Evolutionary conservation across 2,113 vertebrate genomes (phyloP).

Genomic region (Bolborhynchus lineola): DNA sequence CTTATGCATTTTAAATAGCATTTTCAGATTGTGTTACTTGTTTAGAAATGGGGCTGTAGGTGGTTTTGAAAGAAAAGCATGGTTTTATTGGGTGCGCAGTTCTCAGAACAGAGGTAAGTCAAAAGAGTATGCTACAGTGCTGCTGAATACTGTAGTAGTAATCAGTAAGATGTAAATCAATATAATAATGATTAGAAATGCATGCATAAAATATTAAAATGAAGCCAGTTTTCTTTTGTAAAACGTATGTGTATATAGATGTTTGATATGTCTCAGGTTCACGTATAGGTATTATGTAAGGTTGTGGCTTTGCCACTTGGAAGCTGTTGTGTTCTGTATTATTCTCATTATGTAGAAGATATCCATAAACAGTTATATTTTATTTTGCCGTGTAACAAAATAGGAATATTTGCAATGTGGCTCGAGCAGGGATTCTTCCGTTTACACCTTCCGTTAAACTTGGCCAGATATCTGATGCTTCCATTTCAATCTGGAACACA

Average conservation of each 20-base stretch:
- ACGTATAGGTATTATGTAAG: accelerated
- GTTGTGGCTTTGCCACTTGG: neutral
- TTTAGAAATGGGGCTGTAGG: neutral
- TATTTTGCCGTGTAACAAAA: neutral
- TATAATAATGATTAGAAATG: neutral
- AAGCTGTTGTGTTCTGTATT: neutral
- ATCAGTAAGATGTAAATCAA: neutral
- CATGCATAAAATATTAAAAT: neutral
- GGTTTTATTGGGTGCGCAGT: neutral
- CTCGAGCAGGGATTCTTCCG: neutral
- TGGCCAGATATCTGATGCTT: neutral
- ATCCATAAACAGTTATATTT: neutral
- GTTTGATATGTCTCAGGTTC: neutral
- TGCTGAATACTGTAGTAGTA: neutral
- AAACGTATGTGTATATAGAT: neutral
- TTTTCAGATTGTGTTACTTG: neutral
- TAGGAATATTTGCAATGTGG: neutral
- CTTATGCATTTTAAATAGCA: neutral
- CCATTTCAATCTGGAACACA: neutral
- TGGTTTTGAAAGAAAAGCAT: neutral
- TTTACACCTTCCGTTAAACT: neutral
- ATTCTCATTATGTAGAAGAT: neutral
- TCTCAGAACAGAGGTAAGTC: neutral
- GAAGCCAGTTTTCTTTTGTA: neutral
- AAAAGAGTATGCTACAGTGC: neutral